Conservation (phyloP, 2,888 invertebrate species). For the Achlya flavicornis region DNA sequence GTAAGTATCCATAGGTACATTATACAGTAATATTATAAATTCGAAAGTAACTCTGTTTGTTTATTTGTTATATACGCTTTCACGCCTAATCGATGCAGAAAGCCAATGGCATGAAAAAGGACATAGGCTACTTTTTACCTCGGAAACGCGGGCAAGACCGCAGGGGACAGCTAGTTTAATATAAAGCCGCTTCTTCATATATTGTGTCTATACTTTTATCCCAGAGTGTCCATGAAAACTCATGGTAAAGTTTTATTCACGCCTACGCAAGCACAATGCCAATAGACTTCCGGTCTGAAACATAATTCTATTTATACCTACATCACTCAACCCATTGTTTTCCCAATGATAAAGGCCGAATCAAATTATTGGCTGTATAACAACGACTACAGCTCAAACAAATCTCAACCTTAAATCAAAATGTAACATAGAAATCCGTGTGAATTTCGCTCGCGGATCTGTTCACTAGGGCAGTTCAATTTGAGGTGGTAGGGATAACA, state of each 20-base stretch:
- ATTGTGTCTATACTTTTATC: not conserved
- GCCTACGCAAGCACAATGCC: slow-evolving; percentile 51
- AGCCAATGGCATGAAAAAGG: too few relatives aligned
- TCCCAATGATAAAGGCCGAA: slow-evolving; percentile 75
- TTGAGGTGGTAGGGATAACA: slow-evolving; percentile 76
- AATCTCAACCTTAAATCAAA: slow-evolving; percentile 42
- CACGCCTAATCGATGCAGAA: too few relatives aligned
- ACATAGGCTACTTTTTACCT: too few relatives aligned
- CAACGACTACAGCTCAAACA: slow-evolving; percentile 31
- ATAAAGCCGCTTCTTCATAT: too few relatives aligned
- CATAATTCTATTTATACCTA: slow-evolving; percentile 59
- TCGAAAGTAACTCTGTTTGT: too few relatives aligned
- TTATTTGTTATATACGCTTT: too few relatives aligned
- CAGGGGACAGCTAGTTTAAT: too few relatives aligned
- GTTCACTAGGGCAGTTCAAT: slow-evolving; percentile 62
- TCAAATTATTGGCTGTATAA: slow-evolving; percentile 76
- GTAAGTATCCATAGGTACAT: too few relatives aligned
- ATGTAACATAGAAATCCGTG: slow-evolving; percentile 23
- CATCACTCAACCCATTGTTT: slow-evolving; percentile 69
- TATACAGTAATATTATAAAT: too few relatives aligned
- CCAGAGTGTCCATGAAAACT: slow-evolving; percentile 35
- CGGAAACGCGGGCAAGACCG: too few relatives aligned
- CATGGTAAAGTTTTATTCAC: slow-evolving; percentile 33
- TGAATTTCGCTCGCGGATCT: slow-evolving; percentile 47
- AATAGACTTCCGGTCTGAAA: slow-evolving; percentile 53